These are phyloP conservation scores for Pelecanoides urinatrix DNA, from an alignment of 2,113 vertebrate genomes.

Conservation along the genomic window DNA sequence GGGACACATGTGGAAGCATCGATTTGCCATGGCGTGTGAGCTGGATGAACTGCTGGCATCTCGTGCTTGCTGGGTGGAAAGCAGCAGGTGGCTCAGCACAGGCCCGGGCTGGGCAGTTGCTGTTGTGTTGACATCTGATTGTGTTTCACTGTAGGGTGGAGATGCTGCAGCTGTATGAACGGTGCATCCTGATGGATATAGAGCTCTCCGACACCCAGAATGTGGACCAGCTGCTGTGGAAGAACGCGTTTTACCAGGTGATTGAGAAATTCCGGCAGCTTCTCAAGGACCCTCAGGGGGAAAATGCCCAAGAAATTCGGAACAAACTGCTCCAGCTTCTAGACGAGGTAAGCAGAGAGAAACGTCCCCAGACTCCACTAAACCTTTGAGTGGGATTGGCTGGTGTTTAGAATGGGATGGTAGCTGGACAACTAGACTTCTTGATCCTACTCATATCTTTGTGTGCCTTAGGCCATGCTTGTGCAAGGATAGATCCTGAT, in stretches of 20 bases:
- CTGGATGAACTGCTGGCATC: neutral
- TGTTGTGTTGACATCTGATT: neutral
- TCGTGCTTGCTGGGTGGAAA: neutral
- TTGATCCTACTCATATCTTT: rapidly evolving
- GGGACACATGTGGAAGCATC: neutral
- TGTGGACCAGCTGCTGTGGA: conserved; percentile 96
- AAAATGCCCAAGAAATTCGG: conserved; percentile 81
- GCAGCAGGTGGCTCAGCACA: neutral
- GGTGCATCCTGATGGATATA: conserved; percentile 90
- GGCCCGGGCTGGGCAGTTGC: neutral
- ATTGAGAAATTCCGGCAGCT: conserved; percentile 97
- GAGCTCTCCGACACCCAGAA: conserved; percentile 94
- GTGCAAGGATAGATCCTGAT: too few relatives aligned
- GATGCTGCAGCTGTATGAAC: conserved; percentile 89
- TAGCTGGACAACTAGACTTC: neutral
- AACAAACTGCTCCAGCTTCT: conserved; percentile 89
- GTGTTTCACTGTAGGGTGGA: conserved; percentile 78
- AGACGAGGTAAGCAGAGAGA: conserved; percentile 83
- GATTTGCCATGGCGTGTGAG: rapidly evolving
- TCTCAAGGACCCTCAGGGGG: conserved; percentile 86
- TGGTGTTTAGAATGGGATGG: neutral
- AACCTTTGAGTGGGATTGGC: neutral
- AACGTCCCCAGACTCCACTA: neutral
- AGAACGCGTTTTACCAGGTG: conserved; percentile 96
- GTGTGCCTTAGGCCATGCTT: neutral